Percentiles rank a stretch among this genome's conserved stretches.
phyloP scores from a whole-genome alignment of 2,888 invertebrate genomes.

The Bombylius major region DNA sequence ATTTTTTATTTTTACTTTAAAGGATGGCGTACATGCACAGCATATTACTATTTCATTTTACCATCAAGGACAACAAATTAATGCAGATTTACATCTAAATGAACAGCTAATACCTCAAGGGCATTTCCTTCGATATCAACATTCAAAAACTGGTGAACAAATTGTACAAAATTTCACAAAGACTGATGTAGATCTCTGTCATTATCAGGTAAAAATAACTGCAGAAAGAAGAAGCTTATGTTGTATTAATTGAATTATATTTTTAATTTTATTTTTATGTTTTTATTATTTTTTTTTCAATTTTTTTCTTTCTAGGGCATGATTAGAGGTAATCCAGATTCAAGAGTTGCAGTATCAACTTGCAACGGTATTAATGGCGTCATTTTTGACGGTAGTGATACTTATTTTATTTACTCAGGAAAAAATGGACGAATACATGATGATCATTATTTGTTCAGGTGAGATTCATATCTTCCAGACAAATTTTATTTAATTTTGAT shows the following conservation, averaged over 20 bases:
- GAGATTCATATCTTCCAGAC: slow-evolving; percentile 2
- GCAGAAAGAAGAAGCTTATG: too few species aligned
- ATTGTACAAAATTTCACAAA: slow-evolving; percentile 34
- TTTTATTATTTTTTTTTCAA: slow-evolving; percentile 3
- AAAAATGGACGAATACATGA: slow-evolving; percentile 27
- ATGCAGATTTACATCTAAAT: slow-evolving; percentile 31
- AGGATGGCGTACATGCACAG: slow-evolving; percentile 27
- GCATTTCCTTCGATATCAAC: slow-evolving; percentile 35
- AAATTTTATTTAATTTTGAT: not conserved
- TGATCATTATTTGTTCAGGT: slow-evolving; percentile 35
- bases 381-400: slow-evolving; percentile 61
- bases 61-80: slow-evolving; percentile 50
- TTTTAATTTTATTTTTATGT: not conserved
- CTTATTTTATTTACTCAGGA: slow-evolving; percentile 52
- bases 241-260: not conserved
- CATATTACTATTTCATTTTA: slow-evolving; percentile 48
- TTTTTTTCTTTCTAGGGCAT: too few species aligned
- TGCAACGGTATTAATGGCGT: slow-evolving; percentile 63
- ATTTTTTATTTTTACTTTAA: slow-evolving; percentile 8
- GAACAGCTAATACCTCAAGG: slow-evolving; percentile 31
- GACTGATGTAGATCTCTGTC: slow-evolving; percentile 37
- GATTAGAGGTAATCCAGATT: slow-evolving; percentile 52
- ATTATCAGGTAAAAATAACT: slow-evolving; percentile 29
- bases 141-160: slow-evolving; percentile 21
- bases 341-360: slow-evolving; percentile 77